A percentile compares a stretch with the other conserved stretches of the same genome.
phyloP scores from a whole-genome alignment of 2,113 vertebrate genomes.

The Platycercus adscitus region DNA sequence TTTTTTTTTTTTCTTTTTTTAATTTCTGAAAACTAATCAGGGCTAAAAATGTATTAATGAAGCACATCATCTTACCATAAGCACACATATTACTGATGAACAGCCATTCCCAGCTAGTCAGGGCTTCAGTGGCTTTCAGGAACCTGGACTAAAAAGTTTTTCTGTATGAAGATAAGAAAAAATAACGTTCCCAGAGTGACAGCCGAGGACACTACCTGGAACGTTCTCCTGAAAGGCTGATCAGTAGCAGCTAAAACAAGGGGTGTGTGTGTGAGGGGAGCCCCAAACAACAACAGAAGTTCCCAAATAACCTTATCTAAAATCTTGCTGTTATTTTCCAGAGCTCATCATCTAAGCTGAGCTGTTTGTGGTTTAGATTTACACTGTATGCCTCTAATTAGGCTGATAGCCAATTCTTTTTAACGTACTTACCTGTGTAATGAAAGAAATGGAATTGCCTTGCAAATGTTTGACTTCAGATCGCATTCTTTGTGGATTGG shows the following conservation, averaged over 20 bases:
- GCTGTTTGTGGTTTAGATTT: constrained; percentile 5
- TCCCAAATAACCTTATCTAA: not conserved
- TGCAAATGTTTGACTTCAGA: not conserved
- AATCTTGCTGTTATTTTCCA: not conserved
- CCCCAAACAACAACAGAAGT: too few species aligned
- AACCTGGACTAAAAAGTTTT: not conserved
- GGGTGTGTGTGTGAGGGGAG: fast-evolving
- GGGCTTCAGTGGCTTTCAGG: not conserved
- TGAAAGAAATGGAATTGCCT: not conserved
- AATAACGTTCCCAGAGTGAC: not conserved
- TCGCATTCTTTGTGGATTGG: not conserved
- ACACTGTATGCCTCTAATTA: not conserved
- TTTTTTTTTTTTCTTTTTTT: not conserved
- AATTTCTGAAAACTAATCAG: constrained; percentile 7
- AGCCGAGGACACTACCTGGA: not conserved
- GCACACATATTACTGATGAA: not conserved
- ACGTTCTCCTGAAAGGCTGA: not conserved
- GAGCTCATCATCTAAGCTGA: not conserved
- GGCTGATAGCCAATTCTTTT: not conserved
- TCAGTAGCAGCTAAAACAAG: not conserved
- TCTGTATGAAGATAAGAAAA: not conserved
- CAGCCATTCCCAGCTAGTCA: not conserved
- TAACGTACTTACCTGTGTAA: not conserved
- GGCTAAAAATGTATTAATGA: not conserved
- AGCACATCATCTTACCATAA: not conserved